Base-by-base conservation (phyloP, 2,113 vertebrate species). In the Nyctibius bracteatus region DNA sequence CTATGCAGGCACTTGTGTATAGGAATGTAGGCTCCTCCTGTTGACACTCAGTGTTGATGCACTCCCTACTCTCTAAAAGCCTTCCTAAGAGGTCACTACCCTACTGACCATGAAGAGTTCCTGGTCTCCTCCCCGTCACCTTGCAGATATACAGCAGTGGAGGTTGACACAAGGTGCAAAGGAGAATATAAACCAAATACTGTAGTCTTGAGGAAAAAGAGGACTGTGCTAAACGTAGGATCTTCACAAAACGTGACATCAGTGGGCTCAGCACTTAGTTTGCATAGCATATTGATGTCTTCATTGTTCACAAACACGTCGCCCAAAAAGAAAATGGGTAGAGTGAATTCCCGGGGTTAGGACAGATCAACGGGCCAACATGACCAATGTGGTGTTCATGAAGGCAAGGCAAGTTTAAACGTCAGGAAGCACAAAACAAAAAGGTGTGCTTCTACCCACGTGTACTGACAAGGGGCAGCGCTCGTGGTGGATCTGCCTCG, bases 1-100 rank as follows among this genome's bases (percentile, higher is more conserved):
- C 97, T 96, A 97, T 97, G 97, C 97, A 98, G 98, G 98, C 98
- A 98, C 98, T 98, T 98, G 97, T 98, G 97, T 98, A 97, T 33
- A 97, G 97, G 97, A 98, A 98, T 97, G 97, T 97, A 89, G 95
- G 97, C 97, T 98, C 91, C 96, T 97, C 97, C 59, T 46, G 81
- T 75, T 77, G 94, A 92, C 88, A 43, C 89, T 91, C 88, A 82
- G 94, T 87, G 94, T 92, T 88, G 82, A 72, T 30, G 78, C 57
- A 2, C 85, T 94, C 90, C 94, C 92, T 95, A 58, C 90, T 71
- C 88, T 44, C 92, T 90, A 63, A 90, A 51, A 95, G 86, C 95
- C 88, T 75, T 84, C 79, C 92, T 66, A 82, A 30, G 68, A 86
- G 68, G 51, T 90, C 57, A 4, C 92, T 44, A n/a, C 72, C 70